These are phyloP conservation scores for Sipha maydis DNA, from an alignment of 2,888 invertebrate species.

Conservation along the genomic window DNA sequence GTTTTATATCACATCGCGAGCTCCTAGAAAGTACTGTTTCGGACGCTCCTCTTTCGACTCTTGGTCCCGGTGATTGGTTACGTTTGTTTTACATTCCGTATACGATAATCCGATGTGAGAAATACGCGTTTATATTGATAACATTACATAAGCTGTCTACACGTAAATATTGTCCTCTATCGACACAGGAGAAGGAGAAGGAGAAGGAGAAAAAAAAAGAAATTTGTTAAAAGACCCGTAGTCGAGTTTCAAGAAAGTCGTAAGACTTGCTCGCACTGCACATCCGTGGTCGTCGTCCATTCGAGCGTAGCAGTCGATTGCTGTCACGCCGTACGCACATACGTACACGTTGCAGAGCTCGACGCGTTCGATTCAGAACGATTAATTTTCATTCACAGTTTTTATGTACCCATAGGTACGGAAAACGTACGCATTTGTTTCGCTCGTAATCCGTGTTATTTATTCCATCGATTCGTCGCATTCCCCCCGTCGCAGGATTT, in stretches of 20 bases:
- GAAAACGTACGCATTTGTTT: not conserved
- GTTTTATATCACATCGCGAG: too few species aligned
- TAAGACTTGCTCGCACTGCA: not conserved
- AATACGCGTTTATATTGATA: too few species aligned
- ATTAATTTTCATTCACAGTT: not conserved
- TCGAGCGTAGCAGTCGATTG: not conserved
- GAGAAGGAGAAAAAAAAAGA: not conserved
- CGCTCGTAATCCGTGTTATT: not conserved
- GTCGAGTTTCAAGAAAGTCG: conserved; percentile 6
- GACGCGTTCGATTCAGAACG: too few species aligned
- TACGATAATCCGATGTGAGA: too few species aligned
- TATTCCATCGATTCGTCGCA: not conserved
- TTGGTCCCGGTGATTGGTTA: too few species aligned
- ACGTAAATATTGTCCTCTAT: too few species aligned
- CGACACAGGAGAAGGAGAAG: too few species aligned
- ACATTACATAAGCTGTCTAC: too few species aligned
- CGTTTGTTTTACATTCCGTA: too few species aligned
- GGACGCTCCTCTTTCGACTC: too few species aligned
- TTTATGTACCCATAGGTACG: not conserved
- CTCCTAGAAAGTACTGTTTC: too few species aligned
- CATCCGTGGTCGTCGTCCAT: not conserved
- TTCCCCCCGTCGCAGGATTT: not conserved
- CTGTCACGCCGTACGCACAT: not conserved
- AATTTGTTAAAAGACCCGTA: not conserved
- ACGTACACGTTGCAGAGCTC: not conserved